phyloP scores from a whole-genome alignment of 2,113 vertebrate genomes.

The Balaeniceps rex region DNA sequence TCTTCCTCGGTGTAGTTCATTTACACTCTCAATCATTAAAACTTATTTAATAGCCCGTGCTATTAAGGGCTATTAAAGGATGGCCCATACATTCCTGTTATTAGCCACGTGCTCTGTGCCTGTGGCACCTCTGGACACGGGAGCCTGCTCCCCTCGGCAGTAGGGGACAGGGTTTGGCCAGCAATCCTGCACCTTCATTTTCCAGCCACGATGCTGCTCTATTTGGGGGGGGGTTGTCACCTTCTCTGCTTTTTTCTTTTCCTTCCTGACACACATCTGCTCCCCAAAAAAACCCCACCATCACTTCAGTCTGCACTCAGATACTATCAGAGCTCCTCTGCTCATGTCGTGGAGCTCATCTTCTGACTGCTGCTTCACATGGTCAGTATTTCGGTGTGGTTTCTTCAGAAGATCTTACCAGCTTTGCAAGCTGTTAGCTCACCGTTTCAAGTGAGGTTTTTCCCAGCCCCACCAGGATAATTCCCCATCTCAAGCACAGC shows the following conservation, averaged over 20 bases:
- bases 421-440: neutral
- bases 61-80: neutral
- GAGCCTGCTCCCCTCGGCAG: neutral
- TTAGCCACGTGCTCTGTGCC: neutral
- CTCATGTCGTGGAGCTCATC: rapidly evolving
- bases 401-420: neutral
- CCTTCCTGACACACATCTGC: neutral
- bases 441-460: rapidly evolving
- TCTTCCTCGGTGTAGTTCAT: neutral
- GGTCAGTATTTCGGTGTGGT: neutral
- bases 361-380: rapidly evolving
- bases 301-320: neutral
- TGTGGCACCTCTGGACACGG: neutral
- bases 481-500: neutral
- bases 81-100: neutral
- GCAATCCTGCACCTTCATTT: neutral
- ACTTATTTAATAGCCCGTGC: rapidly evolving
- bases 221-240: neutral
- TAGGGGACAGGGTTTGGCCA: neutral
- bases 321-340: neutral
- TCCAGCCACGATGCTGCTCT: neutral
- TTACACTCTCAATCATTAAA: neutral
- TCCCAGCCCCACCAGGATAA: neutral
- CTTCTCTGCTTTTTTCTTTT: neutral
- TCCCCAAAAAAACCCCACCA: neutral